Evolutionary conservation across 1,140 invertebrate genomes (phyloP), one percentile per base, ranked within the genome.

Genomic region (Zaprionus lachaisei): DNA sequence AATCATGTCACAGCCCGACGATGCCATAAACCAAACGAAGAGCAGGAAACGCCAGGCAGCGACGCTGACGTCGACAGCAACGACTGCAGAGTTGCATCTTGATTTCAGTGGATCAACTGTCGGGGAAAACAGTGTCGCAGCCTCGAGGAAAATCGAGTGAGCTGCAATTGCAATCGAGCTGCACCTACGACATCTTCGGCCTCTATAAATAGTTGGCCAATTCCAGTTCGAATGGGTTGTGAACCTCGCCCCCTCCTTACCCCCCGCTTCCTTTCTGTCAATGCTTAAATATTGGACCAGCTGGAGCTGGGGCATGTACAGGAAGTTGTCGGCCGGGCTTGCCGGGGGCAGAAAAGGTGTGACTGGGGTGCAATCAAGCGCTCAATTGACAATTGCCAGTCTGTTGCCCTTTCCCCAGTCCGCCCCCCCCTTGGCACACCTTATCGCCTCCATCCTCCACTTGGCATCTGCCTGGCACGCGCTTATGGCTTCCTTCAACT

Each of bases 281-380:
- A 62, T 83, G 83, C 83, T 87, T 89, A 77, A 89, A 79, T 80
- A 78, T 72, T 71, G 63, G 24, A 80, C 62, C 83, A 85, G 83
- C 83, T 85, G 31, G 31, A 34, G 77, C 56, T 12, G 72, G 9
- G 12, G 51, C 69, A 57, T 64, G 66, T 63, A 79, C 79, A 83
- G 82, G 72, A 81, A 84, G 66, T 78, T 71, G 73, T 65, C 41
- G 37, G 15, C 7, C 41, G 41, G n/a, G n/a, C 28, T 17, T 54
- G 56, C 28, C 12, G 28, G 28, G 24, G 38, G 47, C 34, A 34
- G 24, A n/a, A 65, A 69, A 80, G 72, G 71, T 80, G 79, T 68
- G 17, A 66, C 58, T 75, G 26, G 44, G 31, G 49, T 47, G 79
- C 73, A 69, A 58, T 81, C 70, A 81, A 81, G 82, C 82, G 79